Base-by-base conservation (phyloP, 2,888 invertebrate genomes). In the Drosophila rubida region DNA sequence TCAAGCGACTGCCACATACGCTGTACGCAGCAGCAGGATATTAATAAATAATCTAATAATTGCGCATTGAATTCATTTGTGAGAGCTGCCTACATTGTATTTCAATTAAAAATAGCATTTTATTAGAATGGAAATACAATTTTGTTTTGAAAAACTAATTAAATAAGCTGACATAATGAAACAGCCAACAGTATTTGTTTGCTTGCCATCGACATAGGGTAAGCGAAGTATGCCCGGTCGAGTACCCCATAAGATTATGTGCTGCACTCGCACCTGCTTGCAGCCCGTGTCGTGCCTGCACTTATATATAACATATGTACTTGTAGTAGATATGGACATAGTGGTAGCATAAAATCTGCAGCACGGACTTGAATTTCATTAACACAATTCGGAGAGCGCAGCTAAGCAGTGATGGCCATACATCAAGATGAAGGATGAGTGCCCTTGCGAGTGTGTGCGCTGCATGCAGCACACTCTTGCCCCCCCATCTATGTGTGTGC, bases 381-480 rank as follows among this genome's bases (percentile, higher is more conserved):
- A 88, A 80, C 88, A 82, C 83, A 55, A 59, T 82, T 88, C 63
- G 70, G 63, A 48, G 62, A 62, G 70, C 65, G 68, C 75, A 70
- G 58, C 64, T 58, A 62, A 62, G 60, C 64, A 80, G 78, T 81
- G 88, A 82, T 65, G 87, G 84, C 77, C 84, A 80, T 82, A 76
- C 80, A 86, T 82, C 82, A 88, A 69, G 69, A 81, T 82, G 88
- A 82, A 80, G 77, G 80, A 82, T 82, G 88, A 68, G 68, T 58
- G 49, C 69, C 60, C 57, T 35, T 45, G 30, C 39, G 66, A 62
- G 63, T 61, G 66, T 68, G 66, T 60, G 53, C 50, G 46, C 27
- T 32, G 32, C 35, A 41, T 54, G 37, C 51, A 59, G 59, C 57
- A 54, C 49, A 60, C 8, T 22, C 53, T 48, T 9, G 1, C 25